Base-by-base conservation (phyloP, 2,113 vertebrate genomes). In the Tyrannus savana region DNA sequence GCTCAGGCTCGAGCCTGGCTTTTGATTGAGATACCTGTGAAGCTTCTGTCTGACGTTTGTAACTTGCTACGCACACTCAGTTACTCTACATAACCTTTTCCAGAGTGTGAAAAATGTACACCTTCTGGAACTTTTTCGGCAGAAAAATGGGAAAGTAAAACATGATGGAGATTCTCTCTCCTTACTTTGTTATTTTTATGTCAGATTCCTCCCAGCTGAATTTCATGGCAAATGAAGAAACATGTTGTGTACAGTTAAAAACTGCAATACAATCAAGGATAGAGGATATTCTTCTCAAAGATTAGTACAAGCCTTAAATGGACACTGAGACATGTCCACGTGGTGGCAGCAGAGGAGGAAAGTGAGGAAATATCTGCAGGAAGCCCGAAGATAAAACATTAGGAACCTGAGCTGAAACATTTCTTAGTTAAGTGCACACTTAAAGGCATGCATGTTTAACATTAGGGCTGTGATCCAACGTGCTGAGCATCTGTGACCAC, bases 331-430 rank as follows among this genome's bases (percentile, higher is more conserved):
- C 10, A 2, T 12, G 59, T 6, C 96, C 95, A 86, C 63, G 15
- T 23, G 96, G 84, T 96, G 98, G 98, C 98, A 98, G 98, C 47
- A 98, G 98, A 46, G 98, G 93, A 37, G 97, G 95, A 53, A 97
- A 97, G 41, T 76, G 76, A 87, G 59, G 14, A 69, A 76, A n/a
- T 9, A 19, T 1, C 58, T 15, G 1, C 31, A 5, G 30, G 21
- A 37, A 89, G 6, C 9, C 7, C 2, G 0, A 21, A 46, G 37
- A 18, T 12, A 21, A 69, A 5, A 4, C 12, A 13, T 17, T 0
- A 17, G 18, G 10, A 42, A 42, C 25, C 14, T 8, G 47, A 64
- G 22, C 60, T 12, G 58, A 23, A 86, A 21, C 35, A 19, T 71
- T 90, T 53, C 52, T n/a, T 56, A 44, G 19, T 62, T 35, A 31